Conservation (phyloP, 2,888 invertebrate genomes). For the Megalurothrips usitatus region DNA sequence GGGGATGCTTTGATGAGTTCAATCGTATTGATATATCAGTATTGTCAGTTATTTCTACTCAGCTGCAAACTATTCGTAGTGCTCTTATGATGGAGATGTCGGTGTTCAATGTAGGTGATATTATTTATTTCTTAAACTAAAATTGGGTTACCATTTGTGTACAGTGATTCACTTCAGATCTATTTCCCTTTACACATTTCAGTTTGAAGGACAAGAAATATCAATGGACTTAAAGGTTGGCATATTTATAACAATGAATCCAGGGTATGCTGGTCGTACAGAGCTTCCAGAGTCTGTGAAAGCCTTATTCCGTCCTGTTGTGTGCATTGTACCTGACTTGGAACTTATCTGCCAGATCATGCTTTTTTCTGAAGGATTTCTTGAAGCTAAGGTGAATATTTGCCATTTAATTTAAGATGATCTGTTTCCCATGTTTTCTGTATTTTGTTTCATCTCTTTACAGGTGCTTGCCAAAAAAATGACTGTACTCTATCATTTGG, state of each 20-base stretch:
- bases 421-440: background rate
- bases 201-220: slow-evolving; percentile 84
- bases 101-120: slow-evolving; percentile 62
- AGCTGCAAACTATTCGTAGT: slow-evolving; percentile 82
- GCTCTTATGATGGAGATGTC: slow-evolving; percentile 71
- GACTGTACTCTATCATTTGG: slow-evolving; percentile 84
- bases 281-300: slow-evolving; percentile 91
- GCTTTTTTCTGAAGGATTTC: slow-evolving; percentile 86
- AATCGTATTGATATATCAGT: slow-evolving; percentile 90
- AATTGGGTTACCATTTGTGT: slow-evolving; percentile 29
- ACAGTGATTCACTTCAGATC: slow-evolving; percentile 30
- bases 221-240: slow-evolving; percentile 78
- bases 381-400: slow-evolving; percentile 69
- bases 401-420: background rate
- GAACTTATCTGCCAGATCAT: slow-evolving; percentile 91
- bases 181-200: slow-evolving; percentile 33
- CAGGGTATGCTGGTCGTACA: slow-evolving; percentile 86
- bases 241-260: slow-evolving; percentile 94
- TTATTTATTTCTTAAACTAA: slow-evolving; percentile 13
- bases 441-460: slow-evolving; percentile 28
- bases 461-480: slow-evolving; percentile 83
- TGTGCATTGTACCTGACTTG: slow-evolving; percentile 85
- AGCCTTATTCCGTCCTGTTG: slow-evolving; percentile 84
- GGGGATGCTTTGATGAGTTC: slow-evolving; percentile 96
- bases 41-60: slow-evolving; percentile 86